These are phyloP conservation scores for Venustoraphidia nigricollis DNA, from an alignment of 2,888 invertebrate genomes.

Conservation along the genomic window DNA sequence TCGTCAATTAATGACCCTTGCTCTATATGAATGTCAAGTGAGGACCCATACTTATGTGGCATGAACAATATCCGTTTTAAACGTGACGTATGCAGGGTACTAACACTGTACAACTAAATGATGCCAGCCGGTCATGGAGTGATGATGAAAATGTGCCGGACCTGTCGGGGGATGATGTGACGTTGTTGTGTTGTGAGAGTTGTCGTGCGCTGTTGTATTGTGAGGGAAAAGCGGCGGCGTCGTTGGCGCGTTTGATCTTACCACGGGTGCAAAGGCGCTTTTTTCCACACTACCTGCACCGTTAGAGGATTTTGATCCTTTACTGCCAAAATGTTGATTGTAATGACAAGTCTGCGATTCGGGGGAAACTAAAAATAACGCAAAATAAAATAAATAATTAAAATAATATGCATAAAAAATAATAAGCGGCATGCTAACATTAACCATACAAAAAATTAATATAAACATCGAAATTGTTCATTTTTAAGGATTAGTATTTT, in stretches of 20 bases:
- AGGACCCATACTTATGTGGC: no score
- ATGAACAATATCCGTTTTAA: no score
- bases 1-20: no score
- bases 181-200: slow-evolving; percentile 30
- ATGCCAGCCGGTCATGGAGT: slow-evolving; percentile 38
- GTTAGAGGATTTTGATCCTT: no score
- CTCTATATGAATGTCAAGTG: no score
- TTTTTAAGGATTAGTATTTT: no score
- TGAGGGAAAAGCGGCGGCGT: slow-evolving; percentile 27
- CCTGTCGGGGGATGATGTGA: slow-evolving; percentile 38
- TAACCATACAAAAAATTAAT: slow-evolving; percentile 9
- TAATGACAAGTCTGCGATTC: slow-evolving; percentile 22
- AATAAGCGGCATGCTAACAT: slow-evolving; percentile 4
- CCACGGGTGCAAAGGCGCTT: slow-evolving; percentile 42
- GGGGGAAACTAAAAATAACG: slow-evolving; percentile 23
- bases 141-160: slow-evolving; percentile 34
- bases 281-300: slow-evolving; percentile 18
- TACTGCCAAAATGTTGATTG: slow-evolving; percentile 17
- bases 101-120: slow-evolving; percentile 50
- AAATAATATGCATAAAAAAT: neutral
- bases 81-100: slow-evolving; percentile 25
- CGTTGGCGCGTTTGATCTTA: slow-evolving; percentile 32
- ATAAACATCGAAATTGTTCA: no score
- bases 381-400: slow-evolving; percentile 8
- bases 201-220: slow-evolving; percentile 33